Percentiles rank a stretch among this genome's conserved stretches.
Conservation (phyloP, 2,113 vertebrate genomes). For the Cygnus atratus region DNA sequence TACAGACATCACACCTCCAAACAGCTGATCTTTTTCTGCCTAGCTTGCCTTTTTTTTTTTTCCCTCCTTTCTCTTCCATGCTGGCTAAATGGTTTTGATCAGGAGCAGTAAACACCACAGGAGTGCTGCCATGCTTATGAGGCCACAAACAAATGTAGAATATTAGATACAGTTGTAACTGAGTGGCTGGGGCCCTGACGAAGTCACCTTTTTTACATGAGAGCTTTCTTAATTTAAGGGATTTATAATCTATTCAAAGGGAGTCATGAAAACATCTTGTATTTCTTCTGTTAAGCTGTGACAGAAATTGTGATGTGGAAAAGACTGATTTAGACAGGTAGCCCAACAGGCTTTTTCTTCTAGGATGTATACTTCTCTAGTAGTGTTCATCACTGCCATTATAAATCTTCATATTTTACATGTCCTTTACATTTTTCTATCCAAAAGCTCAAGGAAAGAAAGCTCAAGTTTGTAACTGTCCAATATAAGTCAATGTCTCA, state of each 20-base stretch:
- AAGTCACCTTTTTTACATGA: not conserved
- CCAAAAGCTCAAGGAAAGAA: not conserved
- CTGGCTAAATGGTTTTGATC: conserved; percentile 50
- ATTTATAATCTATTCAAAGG: not conserved
- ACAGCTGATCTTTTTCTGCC: conserved; percentile 67
- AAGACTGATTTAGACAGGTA: not conserved
- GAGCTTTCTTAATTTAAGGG: not conserved
- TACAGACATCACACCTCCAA: conserved; percentile 56
- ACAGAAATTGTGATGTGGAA: not conserved
- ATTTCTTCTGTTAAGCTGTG: not conserved
- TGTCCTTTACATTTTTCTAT: not conserved
- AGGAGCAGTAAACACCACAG: not conserved
- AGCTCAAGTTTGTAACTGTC: not conserved
- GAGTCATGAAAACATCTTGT: not conserved
- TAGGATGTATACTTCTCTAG: not conserved
- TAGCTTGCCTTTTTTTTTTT: not conserved
- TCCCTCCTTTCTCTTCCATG: not conserved
- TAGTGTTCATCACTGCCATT: not conserved
- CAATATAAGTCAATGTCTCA: not conserved
- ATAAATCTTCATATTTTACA: not conserved
- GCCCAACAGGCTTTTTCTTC: not conserved
- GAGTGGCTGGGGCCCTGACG: not conserved
- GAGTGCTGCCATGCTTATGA: not conserved
- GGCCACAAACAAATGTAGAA: conserved; percentile 20
- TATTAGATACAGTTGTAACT: conserved; percentile 15